Conservation (phyloP, 2,888 invertebrate species). For the Lepidonotus clava region DNA sequence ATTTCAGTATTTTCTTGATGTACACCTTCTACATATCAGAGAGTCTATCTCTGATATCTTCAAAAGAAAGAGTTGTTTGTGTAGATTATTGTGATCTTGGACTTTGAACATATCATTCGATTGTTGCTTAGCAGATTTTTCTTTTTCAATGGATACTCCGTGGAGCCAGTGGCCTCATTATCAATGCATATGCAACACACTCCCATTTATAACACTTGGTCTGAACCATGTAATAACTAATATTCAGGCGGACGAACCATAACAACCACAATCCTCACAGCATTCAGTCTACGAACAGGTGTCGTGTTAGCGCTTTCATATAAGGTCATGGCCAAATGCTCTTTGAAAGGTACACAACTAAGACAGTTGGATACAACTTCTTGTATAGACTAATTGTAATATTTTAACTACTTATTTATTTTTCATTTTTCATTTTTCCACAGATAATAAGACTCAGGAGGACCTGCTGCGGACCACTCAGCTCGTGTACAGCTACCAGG, state of each 20-base stretch:
- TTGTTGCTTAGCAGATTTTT: too few relatives aligned
- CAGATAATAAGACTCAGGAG: slow-evolving; percentile 77
- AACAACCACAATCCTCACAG: too few relatives aligned
- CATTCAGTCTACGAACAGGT: too few relatives aligned
- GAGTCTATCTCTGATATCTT: not conserved
- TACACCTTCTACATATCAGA: not conserved
- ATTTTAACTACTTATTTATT: not conserved
- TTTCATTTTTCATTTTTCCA: not conserved
- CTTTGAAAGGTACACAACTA: not conserved
- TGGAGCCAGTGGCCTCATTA: too few relatives aligned
- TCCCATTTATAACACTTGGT: too few relatives aligned
- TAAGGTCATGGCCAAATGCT: not conserved
- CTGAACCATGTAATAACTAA: too few relatives aligned
- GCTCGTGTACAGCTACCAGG: slow-evolving; percentile 77
- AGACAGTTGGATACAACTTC: not conserved
- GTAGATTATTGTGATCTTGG: not conserved
- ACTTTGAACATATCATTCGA: not conserved
- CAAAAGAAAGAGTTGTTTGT: not conserved
- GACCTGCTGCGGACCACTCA: slow-evolving; percentile 77
- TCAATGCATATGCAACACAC: too few relatives aligned
- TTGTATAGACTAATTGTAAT: not conserved
- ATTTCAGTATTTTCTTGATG: too few relatives aligned
- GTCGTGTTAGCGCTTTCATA: too few relatives aligned
- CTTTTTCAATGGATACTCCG: too few relatives aligned
- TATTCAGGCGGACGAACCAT: too few relatives aligned